These are phyloP conservation scores for Diaphora mendica DNA, from an alignment of 2,888 invertebrate species.

Conservation along the genomic window DNA sequence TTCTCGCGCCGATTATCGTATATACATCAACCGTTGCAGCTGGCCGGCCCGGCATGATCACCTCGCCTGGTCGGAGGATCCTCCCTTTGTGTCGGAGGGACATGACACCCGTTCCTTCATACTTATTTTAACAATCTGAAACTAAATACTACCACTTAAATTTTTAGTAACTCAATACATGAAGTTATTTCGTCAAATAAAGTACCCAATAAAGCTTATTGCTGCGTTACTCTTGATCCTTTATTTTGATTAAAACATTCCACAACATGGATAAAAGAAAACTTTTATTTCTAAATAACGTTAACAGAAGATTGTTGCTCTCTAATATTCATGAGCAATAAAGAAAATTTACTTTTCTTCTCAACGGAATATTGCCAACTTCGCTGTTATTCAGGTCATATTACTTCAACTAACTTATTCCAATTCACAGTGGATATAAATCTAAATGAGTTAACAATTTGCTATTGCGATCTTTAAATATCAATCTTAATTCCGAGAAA, in stretches of 20 bases:
- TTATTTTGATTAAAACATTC: slow-evolving; percentile 34
- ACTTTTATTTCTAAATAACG: slow-evolving; percentile 47
- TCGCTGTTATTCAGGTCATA: slow-evolving; percentile 54
- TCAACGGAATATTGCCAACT: slow-evolving; percentile 51
- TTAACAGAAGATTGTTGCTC: slow-evolving; percentile 39
- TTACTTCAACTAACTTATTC: slow-evolving; percentile 64
- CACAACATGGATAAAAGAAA: slow-evolving; percentile 36
- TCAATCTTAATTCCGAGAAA: slow-evolving; percentile 19
- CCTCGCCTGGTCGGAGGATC: no score
- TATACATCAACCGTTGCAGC: no score
- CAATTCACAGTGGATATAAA: slow-evolving; percentile 50
- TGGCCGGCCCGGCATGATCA: no score
- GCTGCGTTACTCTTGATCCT: slow-evolving; percentile 9
- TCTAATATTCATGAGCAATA: slow-evolving; percentile 57
- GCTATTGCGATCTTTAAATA: slow-evolving; percentile 26
- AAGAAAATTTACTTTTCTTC: slow-evolving; percentile 48
- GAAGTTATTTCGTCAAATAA: not conserved
- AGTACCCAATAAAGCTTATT: slow-evolving; percentile 33
- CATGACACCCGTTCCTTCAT: no score
- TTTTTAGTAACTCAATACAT: slow-evolving; percentile 4
- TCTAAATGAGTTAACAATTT: slow-evolving; percentile 52
- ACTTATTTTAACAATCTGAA: not conserved
- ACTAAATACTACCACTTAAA: not conserved
- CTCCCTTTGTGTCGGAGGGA: no score
- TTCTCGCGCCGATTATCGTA: no score